Conservation (phyloP, 2,888 invertebrate genomes). For the Cremastinae sp. region DNA sequence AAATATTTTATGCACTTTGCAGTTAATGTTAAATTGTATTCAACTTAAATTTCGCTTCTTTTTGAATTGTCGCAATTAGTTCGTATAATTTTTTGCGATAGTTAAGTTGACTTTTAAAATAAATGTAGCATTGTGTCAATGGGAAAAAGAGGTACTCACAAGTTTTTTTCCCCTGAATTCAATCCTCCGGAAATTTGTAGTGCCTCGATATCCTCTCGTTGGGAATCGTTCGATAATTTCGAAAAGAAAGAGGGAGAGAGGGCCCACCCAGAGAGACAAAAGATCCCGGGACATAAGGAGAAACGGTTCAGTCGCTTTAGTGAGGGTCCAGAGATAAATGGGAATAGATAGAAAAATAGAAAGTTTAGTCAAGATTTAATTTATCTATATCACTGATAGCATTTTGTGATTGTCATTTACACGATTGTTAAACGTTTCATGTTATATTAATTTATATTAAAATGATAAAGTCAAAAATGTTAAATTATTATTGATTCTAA, state of each 20-base stretch:
- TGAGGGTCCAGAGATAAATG: constrained; percentile 52
- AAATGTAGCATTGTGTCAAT: too few relatives aligned
- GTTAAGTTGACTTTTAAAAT: too few relatives aligned
- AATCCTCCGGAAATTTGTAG: constrained; percentile 53
- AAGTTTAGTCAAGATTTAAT: constrained; percentile 44
- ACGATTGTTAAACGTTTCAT: too few relatives aligned
- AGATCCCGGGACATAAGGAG: constrained; percentile 40
- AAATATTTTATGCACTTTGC: too few relatives aligned
- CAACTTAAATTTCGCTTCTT: too few relatives aligned
- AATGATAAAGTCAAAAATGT: too few relatives aligned
- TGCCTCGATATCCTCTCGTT: constrained; percentile 23
- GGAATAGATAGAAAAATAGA: constrained; percentile 47
- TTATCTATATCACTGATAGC: constrained; percentile 22
- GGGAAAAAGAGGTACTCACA: too few relatives aligned
- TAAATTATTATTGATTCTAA: too few relatives aligned
- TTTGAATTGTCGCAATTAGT: too few relatives aligned
- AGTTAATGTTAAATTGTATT: too few relatives aligned
- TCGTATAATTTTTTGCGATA: too few relatives aligned
- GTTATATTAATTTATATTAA: too few relatives aligned
- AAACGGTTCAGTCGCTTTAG: constrained; percentile 26
- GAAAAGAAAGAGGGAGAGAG: not conserved
- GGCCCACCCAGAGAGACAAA: constrained; percentile 54
- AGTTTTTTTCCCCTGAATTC: constrained; percentile 43
- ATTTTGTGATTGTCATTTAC: not conserved
- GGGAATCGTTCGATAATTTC: constrained; percentile 38